Conservation (phyloP, 1,140 invertebrate species). For the Oreohelix idahoensis region DNA sequence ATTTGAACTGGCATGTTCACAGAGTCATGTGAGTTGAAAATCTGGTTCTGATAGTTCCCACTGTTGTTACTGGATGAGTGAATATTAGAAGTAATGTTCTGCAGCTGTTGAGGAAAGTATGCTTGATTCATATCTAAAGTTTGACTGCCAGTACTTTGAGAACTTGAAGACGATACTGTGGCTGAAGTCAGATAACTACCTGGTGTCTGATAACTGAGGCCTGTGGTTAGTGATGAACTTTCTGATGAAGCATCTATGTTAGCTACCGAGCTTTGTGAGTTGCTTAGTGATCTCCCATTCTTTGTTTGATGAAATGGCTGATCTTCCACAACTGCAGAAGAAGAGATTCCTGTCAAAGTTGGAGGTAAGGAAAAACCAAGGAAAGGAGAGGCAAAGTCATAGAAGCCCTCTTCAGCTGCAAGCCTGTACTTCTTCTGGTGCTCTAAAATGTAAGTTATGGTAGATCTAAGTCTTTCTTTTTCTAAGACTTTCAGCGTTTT, state of each 20-base stretch:
- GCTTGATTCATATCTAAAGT: neutral
- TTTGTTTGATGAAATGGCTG: neutral
- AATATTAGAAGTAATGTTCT: neutral
- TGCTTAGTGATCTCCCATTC: neutral
- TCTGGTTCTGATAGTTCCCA: neutral
- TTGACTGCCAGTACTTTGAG: neutral
- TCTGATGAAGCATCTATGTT: neutral
- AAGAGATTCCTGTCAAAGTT: neutral
- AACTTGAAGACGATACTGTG: neutral
- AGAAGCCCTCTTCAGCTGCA: neutral
- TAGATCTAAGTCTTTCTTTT: slow-evolving; percentile 25
- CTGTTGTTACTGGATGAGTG: neutral
- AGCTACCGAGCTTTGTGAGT: neutral
- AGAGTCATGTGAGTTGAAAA: neutral
- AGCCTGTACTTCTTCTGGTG: slow-evolving; percentile 12
- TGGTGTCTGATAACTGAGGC: neutral
- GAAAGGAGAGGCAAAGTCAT: slow-evolving; percentile 12
- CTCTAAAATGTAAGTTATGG: slow-evolving; percentile 21
- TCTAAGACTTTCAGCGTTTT: slow-evolving; percentile 7
- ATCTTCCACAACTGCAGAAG: neutral
- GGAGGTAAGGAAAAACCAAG: neutral
- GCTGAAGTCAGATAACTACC: neutral
- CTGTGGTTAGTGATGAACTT: neutral
- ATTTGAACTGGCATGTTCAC: neutral
- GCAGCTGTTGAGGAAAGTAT: neutral